These are phyloP conservation scores for Polydrusus pterygomalis DNA, from an alignment of 2,888 invertebrate species.

Conservation along the genomic window DNA sequence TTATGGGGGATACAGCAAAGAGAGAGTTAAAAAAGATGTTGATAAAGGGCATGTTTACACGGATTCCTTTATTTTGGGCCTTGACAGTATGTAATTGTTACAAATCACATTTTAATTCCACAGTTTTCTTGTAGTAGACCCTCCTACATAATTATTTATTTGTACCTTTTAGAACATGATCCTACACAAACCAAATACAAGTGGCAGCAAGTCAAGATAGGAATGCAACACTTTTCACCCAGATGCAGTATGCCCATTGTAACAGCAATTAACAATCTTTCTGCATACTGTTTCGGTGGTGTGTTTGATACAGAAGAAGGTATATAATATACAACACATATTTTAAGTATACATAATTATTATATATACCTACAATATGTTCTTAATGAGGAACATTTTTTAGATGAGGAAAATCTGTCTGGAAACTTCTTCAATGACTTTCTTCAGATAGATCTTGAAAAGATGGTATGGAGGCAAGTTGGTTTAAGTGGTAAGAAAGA, in stretches of 20 bases:
- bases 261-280: constrained; percentile 75
- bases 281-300: constrained; percentile 90
- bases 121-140: neutral
- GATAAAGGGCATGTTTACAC: constrained; percentile 83
- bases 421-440: constrained; percentile 90
- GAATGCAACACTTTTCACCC: constrained; percentile 78
- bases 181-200: constrained; percentile 80
- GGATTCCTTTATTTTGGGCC: constrained; percentile 80
- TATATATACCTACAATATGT: too few species aligned
- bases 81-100: constrained; percentile 75
- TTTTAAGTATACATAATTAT: too few species aligned
- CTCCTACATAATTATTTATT: neutral
- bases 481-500: constrained; percentile 73
- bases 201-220: constrained; percentile 81
- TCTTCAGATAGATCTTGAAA: constrained; percentile 83
- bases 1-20: constrained; percentile 87
- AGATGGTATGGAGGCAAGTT: constrained; percentile 83
- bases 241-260: constrained; percentile 83
- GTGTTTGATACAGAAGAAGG: constrained; percentile 86
- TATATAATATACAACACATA: neutral
- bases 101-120: neutral
- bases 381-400: too few species aligned
- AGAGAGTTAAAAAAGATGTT: constrained; percentile 82
- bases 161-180: constrained; percentile 75
- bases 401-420: constrained; percentile 80